Base-by-base conservation (phyloP, 1,140 invertebrate species). In the Bombyx mandarina region DNA sequence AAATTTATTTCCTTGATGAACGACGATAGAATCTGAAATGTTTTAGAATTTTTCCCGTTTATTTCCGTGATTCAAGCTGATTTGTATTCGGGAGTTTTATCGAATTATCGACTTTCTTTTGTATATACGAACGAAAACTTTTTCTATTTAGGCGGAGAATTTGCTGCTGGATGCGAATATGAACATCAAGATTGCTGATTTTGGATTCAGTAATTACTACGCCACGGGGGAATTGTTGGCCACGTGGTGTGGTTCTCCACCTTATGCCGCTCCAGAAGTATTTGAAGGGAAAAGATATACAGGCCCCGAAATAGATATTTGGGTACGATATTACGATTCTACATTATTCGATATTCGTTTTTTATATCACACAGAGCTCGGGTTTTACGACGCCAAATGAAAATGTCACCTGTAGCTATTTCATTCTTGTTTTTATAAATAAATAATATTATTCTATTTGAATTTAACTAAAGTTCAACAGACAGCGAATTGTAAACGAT, bases 171-270 rank as follows among this genome's bases (percentile, higher is more conserved):
- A 99, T 88, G 93, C 92, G 66, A 95, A 97, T 85, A 94, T 96
- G 91, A 97, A 98, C 86, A 98, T 98, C 73, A 99, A 98, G 91
- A 94, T 99, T 73, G 97, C 97, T 75, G 97, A 98, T 89, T 98
- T 98, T 90, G 97, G 97, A 67, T 98, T 98, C 90, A 97, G 95
- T 70, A 98, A 98, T 88, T 95, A 96, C 86, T 97, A 95, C 83
- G 93, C 93, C 73, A 90, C 92, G 47, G 95, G 94, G 51, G 92
- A 94, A 63, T 90, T 95, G 43, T 88, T 98, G 46, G 94, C 93
- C 54, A 99, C 98, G 46, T 99, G 97, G 97, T 99, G 97, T 89
- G 97, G 97, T 2, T 97, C 95, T 48, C 98, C 97, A n/a, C 97
- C 97, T 22, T 99, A 99, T 88, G 98, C 98, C 54, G 97, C 98